Percentiles rank a stretch among this genome's conserved stretches.
Evolutionary conservation across 1,140 invertebrate species (phyloP).

Genomic region (Paraescarpia echinospica): DNA sequence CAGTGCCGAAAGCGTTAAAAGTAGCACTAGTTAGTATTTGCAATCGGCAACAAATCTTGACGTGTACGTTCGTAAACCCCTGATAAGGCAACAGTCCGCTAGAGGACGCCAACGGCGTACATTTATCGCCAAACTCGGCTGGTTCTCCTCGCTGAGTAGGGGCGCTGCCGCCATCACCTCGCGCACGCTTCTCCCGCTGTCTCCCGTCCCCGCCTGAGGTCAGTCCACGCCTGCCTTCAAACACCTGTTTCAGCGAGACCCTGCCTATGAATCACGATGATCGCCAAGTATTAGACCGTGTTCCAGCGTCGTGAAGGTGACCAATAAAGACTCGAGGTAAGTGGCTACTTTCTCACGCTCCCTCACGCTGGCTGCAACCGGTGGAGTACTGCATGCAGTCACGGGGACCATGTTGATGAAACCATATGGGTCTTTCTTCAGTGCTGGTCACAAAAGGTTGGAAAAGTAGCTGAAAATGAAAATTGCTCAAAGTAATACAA

Average conservation of each 20-base stretch:
- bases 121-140: not conserved
- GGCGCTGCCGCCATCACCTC: not conserved
- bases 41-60: not conserved
- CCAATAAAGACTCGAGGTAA: not conserved
- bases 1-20: not conserved
- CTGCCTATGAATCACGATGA: not conserved
- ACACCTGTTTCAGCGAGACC: not conserved
- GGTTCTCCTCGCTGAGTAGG: not conserved
- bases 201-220: not conserved
- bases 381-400: no score
- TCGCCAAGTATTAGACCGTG: not conserved
- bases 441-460: no score
- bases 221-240: not conserved
- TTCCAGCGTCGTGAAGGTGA: not conserved
- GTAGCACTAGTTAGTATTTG: not conserved
- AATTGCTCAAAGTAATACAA: no score
- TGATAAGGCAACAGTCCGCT: not conserved
- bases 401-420: no score
- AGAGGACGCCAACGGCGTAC: not conserved
- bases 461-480: no score
- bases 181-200: not conserved
- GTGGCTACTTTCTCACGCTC: not conserved
- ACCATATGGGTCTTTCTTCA: no score
- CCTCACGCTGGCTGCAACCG: no score
- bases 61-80: not conserved